Evolutionary conservation across 2,888 invertebrate genomes (phyloP), one percentile per base, ranked within the genome.

Genomic region (Lasioglossum leucozonium): DNA sequence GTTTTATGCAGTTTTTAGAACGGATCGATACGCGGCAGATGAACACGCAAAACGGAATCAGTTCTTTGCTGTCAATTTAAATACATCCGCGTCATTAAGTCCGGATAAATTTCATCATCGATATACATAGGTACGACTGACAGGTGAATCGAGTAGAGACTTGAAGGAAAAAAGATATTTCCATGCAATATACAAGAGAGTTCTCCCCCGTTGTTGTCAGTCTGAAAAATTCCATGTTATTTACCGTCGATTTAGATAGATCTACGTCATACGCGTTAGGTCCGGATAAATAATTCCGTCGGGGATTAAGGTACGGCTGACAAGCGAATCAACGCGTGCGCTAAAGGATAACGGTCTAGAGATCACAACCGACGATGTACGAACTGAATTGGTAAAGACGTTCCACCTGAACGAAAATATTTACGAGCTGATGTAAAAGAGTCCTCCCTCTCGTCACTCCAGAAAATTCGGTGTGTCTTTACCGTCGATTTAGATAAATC

Each of bases 401-500:
- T 55, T 44, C 10, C 55, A 10, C 10, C 55, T 0, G n/a, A 11
- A 55, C n/a, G 11, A 55, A 3, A 10, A 55, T 55, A 55, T 55
- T 55, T n/a, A n/a, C 10, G 55, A 22, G 47, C 22, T 8, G 3
- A 51, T 51, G 2, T 22, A 51, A 51, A 51, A 51, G 47, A 51
- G 47, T 22, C 22, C 55, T 0, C n/a, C 55, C n/a, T 55, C 55
- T 55, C 11, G n/a, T n/a, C n/a, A 22, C 10, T 55, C n/a, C n/a
- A 55, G n/a, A 55, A 55, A 55, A 55, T 55, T 55, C 55, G n/a
- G n/a, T 1, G 55, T 55, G n/a, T 55, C 11, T n/a, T 55, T 11
- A 11, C n/a, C 55, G n/a, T n/a, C 55, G 55, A 55, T 55, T 55
- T 55, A 55, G 55, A 55, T 55, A 55, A 55, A 55, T 55, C n/a